Evolutionary conservation across 64 coral and sea anemone species (phyloP).

Genomic region (Acropora yongei): DNA sequence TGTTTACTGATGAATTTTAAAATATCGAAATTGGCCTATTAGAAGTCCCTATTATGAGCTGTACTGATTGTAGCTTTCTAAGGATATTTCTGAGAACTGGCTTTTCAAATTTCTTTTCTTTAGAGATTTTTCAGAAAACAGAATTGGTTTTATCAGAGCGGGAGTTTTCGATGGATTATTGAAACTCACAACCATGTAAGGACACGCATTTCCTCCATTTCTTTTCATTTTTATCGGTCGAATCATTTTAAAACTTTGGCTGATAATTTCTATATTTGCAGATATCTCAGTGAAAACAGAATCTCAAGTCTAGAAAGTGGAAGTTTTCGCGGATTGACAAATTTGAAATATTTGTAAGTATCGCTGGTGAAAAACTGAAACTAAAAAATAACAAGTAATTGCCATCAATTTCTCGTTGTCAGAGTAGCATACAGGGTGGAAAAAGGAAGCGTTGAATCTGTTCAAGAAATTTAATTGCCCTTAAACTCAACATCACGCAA

Average conservation of each 20-base stretch:
- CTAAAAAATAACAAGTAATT: neutral
- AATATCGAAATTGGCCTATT: no score
- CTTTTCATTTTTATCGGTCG: neutral
- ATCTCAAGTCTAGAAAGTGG: slow-evolving; percentile 56
- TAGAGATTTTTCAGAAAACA: slow-evolving; percentile 38
- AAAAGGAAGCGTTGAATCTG: no score
- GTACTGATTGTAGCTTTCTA: neutral
- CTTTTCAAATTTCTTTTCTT: neutral
- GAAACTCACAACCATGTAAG: slow-evolving; percentile 27
- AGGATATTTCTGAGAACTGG: neutral
- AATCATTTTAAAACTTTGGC: neutral
- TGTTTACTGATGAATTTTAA: no score
- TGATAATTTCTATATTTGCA: neutral
- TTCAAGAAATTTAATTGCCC: no score
- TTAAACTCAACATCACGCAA: no score
- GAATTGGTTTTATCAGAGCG: slow-evolving; percentile 6
- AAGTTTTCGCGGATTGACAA: slow-evolving; percentile 41
- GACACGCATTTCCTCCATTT: neutral
- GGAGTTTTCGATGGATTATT: slow-evolving; percentile 22
- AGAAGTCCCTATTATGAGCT: no score
- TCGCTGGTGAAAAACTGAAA: neutral
- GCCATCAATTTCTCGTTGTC: neutral
- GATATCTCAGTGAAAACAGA: slow-evolving; percentile 57
- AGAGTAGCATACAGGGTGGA: no score
- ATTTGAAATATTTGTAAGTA: slow-evolving; percentile 44